Conservation (phyloP, 2,888 invertebrate genomes). For the Chloroclystis v-ata region DNA sequence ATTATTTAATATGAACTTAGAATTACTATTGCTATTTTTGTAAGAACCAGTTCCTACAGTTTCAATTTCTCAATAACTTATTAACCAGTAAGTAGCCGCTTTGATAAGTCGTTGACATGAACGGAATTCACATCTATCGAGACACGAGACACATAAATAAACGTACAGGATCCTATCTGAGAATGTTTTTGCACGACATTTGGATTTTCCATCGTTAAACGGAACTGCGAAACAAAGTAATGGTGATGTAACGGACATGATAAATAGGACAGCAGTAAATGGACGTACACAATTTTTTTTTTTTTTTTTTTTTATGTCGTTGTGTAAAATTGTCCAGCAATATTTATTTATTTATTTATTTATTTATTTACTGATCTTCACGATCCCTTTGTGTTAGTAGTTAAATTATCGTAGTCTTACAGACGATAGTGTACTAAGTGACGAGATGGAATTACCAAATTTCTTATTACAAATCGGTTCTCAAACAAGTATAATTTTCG, state of each 20-base stretch:
- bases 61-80: background rate
- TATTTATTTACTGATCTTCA: conserved; percentile 1
- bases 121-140: conserved; percentile 21
- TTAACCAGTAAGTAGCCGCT: background rate
- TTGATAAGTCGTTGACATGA: conserved; percentile 36
- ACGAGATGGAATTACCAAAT: conserved; percentile 46
- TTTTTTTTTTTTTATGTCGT: too few species aligned
- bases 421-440: conserved; percentile 29
- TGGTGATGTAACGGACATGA: conserved; percentile 40
- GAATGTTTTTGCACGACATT: conserved; percentile 32
- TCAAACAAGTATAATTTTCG: conserved; percentile 46
- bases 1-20: too few species aligned
- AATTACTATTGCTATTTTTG: too few species aligned
- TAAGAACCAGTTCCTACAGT: too few species aligned
- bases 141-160: conserved; percentile 24
- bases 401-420: conserved; percentile 2
- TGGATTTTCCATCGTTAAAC: conserved; percentile 52
- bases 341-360: too few species aligned
- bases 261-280: conserved; percentile 23
- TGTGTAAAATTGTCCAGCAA: too few species aligned
- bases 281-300: conserved; percentile 5
- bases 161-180: conserved; percentile 33
- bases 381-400: conserved; percentile 5
- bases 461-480: conserved; percentile 50
- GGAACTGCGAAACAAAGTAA: conserved; percentile 48